These are phyloP conservation scores for Heliconius eleuchia DNA, from an alignment of 1,140 invertebrate species.

Conservation along the genomic window DNA sequence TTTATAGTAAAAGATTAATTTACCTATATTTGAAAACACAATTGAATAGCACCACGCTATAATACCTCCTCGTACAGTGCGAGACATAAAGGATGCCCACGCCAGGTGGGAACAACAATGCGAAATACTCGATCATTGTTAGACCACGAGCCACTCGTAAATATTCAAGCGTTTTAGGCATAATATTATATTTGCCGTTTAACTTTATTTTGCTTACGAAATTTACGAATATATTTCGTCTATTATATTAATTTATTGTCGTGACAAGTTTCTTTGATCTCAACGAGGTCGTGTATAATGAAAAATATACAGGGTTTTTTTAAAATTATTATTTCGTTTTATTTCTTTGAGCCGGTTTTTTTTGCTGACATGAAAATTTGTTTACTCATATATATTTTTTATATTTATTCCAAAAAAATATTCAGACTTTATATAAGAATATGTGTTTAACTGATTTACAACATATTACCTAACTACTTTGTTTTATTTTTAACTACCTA, in stretches of 20 bases:
- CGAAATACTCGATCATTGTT: conserved; percentile 32
- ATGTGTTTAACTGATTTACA: too few relatives aligned
- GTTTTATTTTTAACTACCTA: too few relatives aligned
- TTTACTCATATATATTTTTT: too few relatives aligned
- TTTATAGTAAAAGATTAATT: neutral
- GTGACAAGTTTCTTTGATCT: neutral
- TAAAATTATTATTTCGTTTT: neutral
- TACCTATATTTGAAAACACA: conserved; percentile 2
- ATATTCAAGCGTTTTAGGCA: conserved; percentile 30
- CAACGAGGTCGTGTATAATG: neutral
- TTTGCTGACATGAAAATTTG: too few relatives aligned
- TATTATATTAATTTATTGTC: neutral
- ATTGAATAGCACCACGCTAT: neutral
- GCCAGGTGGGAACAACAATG: conserved; percentile 32
- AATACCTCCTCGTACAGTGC: neutral
- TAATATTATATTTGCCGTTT: conserved; percentile 13
- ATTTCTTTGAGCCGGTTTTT: neutral
- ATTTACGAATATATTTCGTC: neutral
- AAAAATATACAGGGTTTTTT: neutral
- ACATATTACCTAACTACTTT: too few relatives aligned
- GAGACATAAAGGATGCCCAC: conserved; percentile 28
- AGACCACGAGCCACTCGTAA: conserved; percentile 31
- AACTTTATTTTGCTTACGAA: neutral
- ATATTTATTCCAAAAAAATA: too few relatives aligned
- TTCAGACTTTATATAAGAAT: too few relatives aligned